Conservation (phyloP, 64 coral and sea anemone genomes). For the Cladopsammia gracilis region DNA sequence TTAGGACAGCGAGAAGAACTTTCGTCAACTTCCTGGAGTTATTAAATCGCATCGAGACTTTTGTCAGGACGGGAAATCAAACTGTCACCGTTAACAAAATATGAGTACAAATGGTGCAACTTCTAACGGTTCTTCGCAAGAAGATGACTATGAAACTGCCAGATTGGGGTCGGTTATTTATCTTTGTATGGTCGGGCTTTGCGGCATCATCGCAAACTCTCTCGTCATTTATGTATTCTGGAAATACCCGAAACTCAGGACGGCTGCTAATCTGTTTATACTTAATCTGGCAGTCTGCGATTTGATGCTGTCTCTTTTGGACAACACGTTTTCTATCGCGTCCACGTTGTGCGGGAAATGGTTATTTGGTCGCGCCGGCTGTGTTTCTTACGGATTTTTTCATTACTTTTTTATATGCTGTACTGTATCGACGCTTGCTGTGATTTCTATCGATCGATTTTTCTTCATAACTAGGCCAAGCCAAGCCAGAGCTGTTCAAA, state of each 20-base stretch:
- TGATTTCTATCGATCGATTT: slow-evolving; percentile 89
- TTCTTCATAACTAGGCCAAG: slow-evolving; percentile 87
- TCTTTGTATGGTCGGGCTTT: slow-evolving; percentile 64
- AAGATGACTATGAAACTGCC: slow-evolving; percentile 32
- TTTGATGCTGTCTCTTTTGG: slow-evolving; percentile 82
- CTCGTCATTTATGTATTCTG: slow-evolving; percentile 82
- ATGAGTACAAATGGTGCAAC: background rate
- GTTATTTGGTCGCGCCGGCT: slow-evolving; percentile 76
- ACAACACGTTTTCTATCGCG: slow-evolving; percentile 74
- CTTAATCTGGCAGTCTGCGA: slow-evolving; percentile 94
- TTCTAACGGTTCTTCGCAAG: slow-evolving; percentile 13
- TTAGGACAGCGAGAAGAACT: background rate
- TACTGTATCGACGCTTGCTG: slow-evolving; percentile 85
- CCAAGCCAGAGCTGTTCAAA: slow-evolving; percentile 46
- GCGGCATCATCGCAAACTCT: slow-evolving; percentile 78
- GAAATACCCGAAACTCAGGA: slow-evolving; percentile 86
- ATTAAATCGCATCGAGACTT: background rate
- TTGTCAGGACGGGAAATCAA: background rate
- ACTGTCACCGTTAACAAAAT: background rate
- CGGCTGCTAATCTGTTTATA: slow-evolving; percentile 95
- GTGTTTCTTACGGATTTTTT: slow-evolving; percentile 87
- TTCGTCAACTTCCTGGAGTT: background rate
- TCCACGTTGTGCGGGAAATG: slow-evolving; percentile 73
- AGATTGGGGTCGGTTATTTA: slow-evolving; percentile 77
- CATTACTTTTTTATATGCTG: slow-evolving; percentile 92